Evolutionary conservation across 2,113 vertebrate species (phyloP).

Genomic region (Eira barbara): DNA sequence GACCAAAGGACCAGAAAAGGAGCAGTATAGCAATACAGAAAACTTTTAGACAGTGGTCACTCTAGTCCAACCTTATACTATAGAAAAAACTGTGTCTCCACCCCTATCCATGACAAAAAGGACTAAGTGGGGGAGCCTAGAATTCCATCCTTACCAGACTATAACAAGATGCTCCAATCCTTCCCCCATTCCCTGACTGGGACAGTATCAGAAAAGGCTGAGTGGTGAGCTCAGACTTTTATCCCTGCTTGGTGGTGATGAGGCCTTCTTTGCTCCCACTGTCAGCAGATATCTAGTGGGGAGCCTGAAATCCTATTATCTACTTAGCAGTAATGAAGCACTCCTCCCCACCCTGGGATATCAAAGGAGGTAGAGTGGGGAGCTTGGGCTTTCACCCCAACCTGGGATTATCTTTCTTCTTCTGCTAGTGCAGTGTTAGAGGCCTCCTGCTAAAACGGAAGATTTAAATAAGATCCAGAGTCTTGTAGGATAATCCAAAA

Average conservation of each 20-base stretch:
- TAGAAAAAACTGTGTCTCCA: neutral
- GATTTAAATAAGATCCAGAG: neutral
- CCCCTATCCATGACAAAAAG: neutral
- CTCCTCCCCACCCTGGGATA: neutral
- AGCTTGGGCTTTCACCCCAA: constrained; percentile 5
- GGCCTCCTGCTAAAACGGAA: neutral
- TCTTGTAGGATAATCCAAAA: neutral
- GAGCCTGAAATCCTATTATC: neutral
- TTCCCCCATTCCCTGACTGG: neutral
- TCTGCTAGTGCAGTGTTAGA: neutral
- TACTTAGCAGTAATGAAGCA: neutral
- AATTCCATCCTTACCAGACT: neutral
- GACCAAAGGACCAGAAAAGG: constrained; percentile 22
- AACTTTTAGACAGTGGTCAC: neutral
- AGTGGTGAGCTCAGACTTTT: neutral
- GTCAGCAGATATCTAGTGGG: neutral
- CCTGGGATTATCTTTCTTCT: neutral
- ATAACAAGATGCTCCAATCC: neutral
- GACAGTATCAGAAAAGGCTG: neutral
- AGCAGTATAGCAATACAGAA: neutral
- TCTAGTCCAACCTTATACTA: neutral
- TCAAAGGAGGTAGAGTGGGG: neutral
- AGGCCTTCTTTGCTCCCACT: neutral
- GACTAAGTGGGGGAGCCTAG: neutral
- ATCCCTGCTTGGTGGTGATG: neutral